Evolutionary conservation across 1,140 invertebrate genomes (phyloP), one percentile per base, ranked within the genome.

Genomic region (Phenacoccus solenopsis): DNA sequence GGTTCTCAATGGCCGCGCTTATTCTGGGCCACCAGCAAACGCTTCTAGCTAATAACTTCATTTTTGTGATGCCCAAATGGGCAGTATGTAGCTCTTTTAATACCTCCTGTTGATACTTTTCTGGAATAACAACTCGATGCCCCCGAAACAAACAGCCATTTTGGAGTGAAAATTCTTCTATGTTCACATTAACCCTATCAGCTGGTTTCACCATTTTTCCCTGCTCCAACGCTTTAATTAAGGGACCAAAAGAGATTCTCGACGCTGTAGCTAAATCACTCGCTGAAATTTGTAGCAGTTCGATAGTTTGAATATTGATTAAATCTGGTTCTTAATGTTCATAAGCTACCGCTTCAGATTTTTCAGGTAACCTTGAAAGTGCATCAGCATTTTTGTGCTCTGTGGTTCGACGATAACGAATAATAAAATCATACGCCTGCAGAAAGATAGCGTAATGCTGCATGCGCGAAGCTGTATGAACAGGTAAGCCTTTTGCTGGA

Each of bases 1-100:
- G 75, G 76, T 75, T 75, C 80, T 74, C 75, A 80, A 25, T 77
- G 69, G 68, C 76, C 72, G 20, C 49, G 72, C 28, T 75, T 22
- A 10, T 78, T 5, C 73, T 72, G 21, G 76, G 0, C 71, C 71
- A 73, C 32, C 49, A 74, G 49, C 72, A 20, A 28, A 78, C 78
- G 77, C 9, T 74, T 69, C 30, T 5, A 32, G 30, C 30, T 5
- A 32, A 13, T 13, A 13, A 32, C 30, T 32, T 32, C 30, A 32
- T 32, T 13, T 32, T 32, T 13, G 30, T 7, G 13, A 32, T 32
- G 5, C 30, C 30, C 5, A 32, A 32, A 68, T 80, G 78, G 21
- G 67, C 74, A n/a, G 69, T 28, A 75, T 80, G 77, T 3, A 79
- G 68, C 38, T 75, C 49, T 35, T 75, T 57, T 4, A 79, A 68